Conservation (phyloP, 2,797 vertebrate genomes). For the Enteromius treurensis region DNA sequence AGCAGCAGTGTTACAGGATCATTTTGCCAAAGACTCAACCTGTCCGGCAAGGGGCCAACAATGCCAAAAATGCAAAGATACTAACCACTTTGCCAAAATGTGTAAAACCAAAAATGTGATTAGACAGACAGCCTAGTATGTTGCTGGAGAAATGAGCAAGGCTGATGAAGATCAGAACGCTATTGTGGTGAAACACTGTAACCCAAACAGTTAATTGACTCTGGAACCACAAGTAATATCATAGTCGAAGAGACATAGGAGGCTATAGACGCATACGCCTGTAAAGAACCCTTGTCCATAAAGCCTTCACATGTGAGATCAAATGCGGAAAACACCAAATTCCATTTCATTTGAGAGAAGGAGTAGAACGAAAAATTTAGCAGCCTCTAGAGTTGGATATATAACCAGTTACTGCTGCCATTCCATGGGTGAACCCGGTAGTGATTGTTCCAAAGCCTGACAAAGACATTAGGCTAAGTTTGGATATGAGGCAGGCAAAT, state of each 20-base stretch:
- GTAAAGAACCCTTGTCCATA: conserved; percentile 3
- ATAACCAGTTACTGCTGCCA: not conserved
- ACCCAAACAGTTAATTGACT: conserved; percentile 9
- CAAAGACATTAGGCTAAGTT: not conserved
- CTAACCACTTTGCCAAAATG: conserved; percentile 37
- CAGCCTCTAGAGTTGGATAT: not conserved
- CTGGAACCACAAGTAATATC: conserved; percentile 36
- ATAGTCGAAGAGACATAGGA: conserved; percentile 40
- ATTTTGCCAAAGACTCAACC: too few species aligned
- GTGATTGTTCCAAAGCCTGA: not conserved
- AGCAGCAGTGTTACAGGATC: too few species aligned
- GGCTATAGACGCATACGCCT: too few species aligned
- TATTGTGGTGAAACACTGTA: conserved; percentile 23
- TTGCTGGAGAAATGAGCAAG: not conserved
- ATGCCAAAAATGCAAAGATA: not conserved
- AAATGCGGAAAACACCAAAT: not conserved
- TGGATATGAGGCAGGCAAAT: conserved; percentile 10
- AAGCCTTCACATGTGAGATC: conserved; percentile 17
- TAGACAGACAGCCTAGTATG: conserved; percentile 17
- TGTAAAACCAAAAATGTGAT: conserved; percentile 23
- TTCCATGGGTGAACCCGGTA: not conserved
- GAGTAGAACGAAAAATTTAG: not conserved
- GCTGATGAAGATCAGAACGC: not conserved
- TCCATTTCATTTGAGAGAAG: not conserved
- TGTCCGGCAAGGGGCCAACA: not conserved